Evolutionary conservation across 2,888 invertebrate species (phyloP).

Genomic region (Eudasyphora cyanicolor): DNA sequence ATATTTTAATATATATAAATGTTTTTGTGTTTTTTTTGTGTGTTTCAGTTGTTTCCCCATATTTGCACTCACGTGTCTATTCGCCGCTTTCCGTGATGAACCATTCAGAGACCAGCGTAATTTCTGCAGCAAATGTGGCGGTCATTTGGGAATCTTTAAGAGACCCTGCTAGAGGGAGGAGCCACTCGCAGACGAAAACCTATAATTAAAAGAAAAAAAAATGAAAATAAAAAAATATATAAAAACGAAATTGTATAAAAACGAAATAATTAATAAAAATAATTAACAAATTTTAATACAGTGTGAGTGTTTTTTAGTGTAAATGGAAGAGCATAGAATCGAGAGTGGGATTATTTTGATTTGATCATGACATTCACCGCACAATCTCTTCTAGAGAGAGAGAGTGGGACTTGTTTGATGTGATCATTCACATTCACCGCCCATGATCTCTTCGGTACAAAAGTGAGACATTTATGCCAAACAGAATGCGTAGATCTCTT

Average conservation of each 20-base stretch:
- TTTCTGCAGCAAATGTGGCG: slow-evolving; percentile 78
- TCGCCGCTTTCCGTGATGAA: slow-evolving; percentile 73
- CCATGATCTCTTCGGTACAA: neutral
- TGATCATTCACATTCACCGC: neutral
- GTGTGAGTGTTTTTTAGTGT: neutral
- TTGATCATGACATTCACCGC: neutral
- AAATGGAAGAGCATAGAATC: no score
- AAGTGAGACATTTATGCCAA: neutral
- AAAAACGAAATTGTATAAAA: slow-evolving; percentile 38
- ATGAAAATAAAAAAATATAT: neutral
- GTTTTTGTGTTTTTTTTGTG: neutral
- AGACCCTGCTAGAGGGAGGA: slow-evolving; percentile 65
- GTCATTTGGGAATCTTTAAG: slow-evolving; percentile 76
- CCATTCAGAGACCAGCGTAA: slow-evolving; percentile 75
- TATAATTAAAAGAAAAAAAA: neutral
- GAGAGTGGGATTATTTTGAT: no score
- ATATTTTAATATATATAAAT: no score
- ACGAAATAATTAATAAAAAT: slow-evolving; percentile 16
- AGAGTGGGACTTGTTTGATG: no score
- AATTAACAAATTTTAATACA: neutral
- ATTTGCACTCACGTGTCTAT: slow-evolving; percentile 75
- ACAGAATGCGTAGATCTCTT: neutral
- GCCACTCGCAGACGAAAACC: neutral
- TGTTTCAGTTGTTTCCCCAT: slow-evolving; percentile 76
- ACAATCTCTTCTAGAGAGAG: no score